These are phyloP conservation scores for Lamprotornis superbus DNA, from an alignment of 2,113 vertebrate genomes.

Conservation along the genomic window DNA sequence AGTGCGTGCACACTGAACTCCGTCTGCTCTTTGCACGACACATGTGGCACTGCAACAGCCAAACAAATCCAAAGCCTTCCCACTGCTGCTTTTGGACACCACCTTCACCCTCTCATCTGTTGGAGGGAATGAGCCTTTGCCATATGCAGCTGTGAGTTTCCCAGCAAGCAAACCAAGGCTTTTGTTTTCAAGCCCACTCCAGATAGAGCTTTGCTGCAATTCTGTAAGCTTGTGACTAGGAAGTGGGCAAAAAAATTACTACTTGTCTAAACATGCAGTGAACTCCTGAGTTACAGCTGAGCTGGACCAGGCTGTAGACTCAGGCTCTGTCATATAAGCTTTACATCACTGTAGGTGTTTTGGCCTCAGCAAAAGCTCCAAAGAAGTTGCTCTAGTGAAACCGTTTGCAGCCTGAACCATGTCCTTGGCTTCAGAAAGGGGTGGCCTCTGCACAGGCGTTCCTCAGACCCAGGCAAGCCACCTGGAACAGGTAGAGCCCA, in stretches of 20 bases:
- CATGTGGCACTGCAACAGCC: slow-evolving; percentile 34
- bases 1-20: background rate
- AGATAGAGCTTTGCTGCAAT: background rate
- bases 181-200: background rate
- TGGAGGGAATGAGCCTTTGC: background rate
- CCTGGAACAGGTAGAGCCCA: background rate
- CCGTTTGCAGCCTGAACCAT: background rate
- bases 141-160: background rate
- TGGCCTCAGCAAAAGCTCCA: accelerated
- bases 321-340: background rate
- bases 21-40: background rate
- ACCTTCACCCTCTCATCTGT: background rate
- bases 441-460: background rate
- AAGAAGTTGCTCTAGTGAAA: background rate
- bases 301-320: background rate
- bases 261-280: background rate
- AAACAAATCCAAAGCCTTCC: slow-evolving; percentile 28
- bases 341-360: background rate
- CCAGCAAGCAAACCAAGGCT: background rate
- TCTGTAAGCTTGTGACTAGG: background rate
- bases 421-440: accelerated
- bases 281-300: background rate
- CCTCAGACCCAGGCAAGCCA: background rate
- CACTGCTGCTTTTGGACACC: slow-evolving; percentile 9
- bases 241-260: background rate